Percentiles rank a stretch among this genome's conserved stretches.
Evolutionary conservation across 2,888 invertebrate species (phyloP).

Genomic region (Synanthedon myopaeformis): DNA sequence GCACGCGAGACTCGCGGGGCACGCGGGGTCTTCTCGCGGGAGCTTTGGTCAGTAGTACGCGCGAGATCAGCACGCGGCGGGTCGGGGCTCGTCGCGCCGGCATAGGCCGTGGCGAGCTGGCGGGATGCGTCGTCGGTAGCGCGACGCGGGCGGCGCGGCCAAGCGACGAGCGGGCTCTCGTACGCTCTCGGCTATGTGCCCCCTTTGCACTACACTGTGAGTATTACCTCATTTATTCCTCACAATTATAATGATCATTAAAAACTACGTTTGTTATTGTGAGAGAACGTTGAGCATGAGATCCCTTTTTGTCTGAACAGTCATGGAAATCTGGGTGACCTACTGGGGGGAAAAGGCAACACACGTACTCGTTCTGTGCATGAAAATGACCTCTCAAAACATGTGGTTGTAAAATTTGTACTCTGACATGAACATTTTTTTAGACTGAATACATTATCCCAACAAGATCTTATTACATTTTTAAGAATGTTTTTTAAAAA

Average conservation of each 20-base stretch:
- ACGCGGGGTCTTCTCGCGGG: slow-evolving; percentile 14
- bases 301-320: background rate
- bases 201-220: slow-evolving; percentile 66
- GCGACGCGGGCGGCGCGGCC: slow-evolving; percentile 46
- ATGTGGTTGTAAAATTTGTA: no score
- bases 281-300: background rate
- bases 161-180: slow-evolving; percentile 54
- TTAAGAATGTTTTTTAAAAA: no score
- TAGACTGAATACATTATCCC: no score
- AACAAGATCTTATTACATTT: no score
- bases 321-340: background rate
- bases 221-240: slow-evolving; percentile 20
- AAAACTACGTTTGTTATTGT: background rate
- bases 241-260: background rate
- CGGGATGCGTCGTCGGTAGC: slow-evolving; percentile 37
- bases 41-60: slow-evolving; percentile 11
- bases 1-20: slow-evolving; percentile 19
- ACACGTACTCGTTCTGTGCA: background rate
- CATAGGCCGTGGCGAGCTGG: slow-evolving; percentile 30
- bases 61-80: slow-evolving; percentile 12
- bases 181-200: slow-evolving; percentile 69
- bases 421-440: no score
- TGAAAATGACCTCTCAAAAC: no score
- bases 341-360: background rate
- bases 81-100: slow-evolving; percentile 13